Percentiles rank a stretch among this genome's conserved stretches.
phyloP scores from a whole-genome alignment of 2,113 vertebrate genomes.

The Aix galericulata region DNA sequence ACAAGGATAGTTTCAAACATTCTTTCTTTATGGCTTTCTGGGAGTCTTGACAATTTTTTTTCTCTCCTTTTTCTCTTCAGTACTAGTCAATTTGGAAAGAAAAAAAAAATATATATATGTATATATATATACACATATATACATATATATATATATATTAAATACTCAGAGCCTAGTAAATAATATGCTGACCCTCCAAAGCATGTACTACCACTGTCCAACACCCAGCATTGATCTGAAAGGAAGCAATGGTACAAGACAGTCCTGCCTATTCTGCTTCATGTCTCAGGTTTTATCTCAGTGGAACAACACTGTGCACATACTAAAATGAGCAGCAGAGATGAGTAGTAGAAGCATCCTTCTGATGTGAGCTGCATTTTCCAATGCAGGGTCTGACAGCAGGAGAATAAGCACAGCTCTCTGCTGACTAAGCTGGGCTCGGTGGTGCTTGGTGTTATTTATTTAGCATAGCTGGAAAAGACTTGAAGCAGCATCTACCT shows the following conservation, averaged over 20 bases:
- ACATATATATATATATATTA: neutral
- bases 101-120: neutral
- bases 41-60: neutral
- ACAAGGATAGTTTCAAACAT: fast-evolving
- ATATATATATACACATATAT: too few species aligned
- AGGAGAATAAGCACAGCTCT: neutral
- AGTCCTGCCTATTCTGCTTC: neutral
- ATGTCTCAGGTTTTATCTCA: neutral
- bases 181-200: neutral
- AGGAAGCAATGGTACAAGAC: fast-evolving
- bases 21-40: neutral
- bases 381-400: fast-evolving
- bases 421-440: neutral
- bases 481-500: neutral
- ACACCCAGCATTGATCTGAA: too few species aligned
- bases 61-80: neutral
- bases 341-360: neutral
- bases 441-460: neutral
- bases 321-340: neutral
- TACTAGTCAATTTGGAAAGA: neutral
- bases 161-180: neutral
- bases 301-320: fast-evolving
- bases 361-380: neutral
- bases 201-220: fast-evolving
- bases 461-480: neutral